Base-by-base conservation (phyloP, 2,797 vertebrate genomes). In the Sebastes nivosus region DNA sequence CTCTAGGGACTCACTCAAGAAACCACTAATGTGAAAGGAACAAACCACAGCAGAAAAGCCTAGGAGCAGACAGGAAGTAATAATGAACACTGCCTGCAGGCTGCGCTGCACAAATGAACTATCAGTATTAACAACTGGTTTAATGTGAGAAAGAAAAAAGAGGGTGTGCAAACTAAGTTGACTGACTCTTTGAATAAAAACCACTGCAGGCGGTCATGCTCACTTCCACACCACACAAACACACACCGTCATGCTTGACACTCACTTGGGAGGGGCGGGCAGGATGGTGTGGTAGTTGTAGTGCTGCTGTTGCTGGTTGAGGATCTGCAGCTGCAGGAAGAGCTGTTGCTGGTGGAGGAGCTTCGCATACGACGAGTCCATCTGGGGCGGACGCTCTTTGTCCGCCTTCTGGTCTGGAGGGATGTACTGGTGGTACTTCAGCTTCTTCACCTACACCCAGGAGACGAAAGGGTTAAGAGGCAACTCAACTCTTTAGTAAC, bases 381-480 rank as follows among this genome's bases (percentile, higher is more conserved):
- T 96, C 92, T 96, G 95, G 13, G 97, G 98, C 22, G 97, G 96
- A 1, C 96, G 97, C 86, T 98, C 98, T 81, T 96, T 97, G 90
- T 98, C 98, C 5, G 96, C 97, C 93, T 98, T 99, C 95, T 99
- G 98, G 96, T 99, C 98, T 5, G 98, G 98, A 36, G 98, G 98
- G 93, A 99, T 98, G 95, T 99, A 99, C 94, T 99, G 98, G 89
- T 99, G 98, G 87, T 99, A 99, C 90, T 99, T 99, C 67, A 99
- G 96, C 90, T 99, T 99, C 96, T 98, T 99, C 90, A 99, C 97
- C 94, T 95, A 29, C 72, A 68, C 0, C 0, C 2, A n/a, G 1
- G 20, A 38, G 3, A 66, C 3, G 9, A 25, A 8, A 27, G 2
- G 8, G 14, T 67, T 68, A 22, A 22, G 0, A 25, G 14, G 79